Evolutionary conservation across 2,797 vertebrate species (phyloP).

Genomic region (Centroberyx gerrardi): DNA sequence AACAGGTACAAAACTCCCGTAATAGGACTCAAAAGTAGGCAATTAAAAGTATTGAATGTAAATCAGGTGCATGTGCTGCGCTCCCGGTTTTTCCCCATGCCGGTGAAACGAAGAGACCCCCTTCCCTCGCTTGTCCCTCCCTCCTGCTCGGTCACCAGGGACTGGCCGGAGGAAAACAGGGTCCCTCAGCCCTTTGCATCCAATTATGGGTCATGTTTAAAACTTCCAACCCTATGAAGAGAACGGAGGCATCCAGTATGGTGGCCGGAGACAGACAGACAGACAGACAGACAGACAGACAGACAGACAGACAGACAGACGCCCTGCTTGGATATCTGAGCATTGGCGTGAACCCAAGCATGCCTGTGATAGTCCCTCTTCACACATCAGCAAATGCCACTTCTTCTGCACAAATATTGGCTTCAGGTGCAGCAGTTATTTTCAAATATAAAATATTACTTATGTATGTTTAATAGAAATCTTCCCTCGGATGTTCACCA

Average conservation of each 20-base stretch:
- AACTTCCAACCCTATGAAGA: slow-evolving; percentile 63
- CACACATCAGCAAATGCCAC: slow-evolving; percentile 53
- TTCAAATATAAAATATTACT: slow-evolving; percentile 1
- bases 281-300: slow-evolving; percentile 56
- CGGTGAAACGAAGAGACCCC: slow-evolving; percentile 52
- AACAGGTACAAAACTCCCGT: slow-evolving; percentile 78
- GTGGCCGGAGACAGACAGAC: slow-evolving; percentile 48
- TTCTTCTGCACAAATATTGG: slow-evolving; percentile 44
- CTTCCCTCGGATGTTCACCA: not conserved
- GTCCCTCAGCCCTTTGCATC: slow-evolving; percentile 59
- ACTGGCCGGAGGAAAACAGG: slow-evolving; percentile 35
- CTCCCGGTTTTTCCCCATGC: slow-evolving; percentile 53
- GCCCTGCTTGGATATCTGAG: slow-evolving; percentile 60
- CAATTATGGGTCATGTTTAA: slow-evolving; percentile 74
- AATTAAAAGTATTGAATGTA: slow-evolving; percentile 83
- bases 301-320: slow-evolving; percentile 50
- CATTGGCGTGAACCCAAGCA: slow-evolving; percentile 68
- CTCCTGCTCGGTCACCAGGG: slow-evolving; percentile 60
- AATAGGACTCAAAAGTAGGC: slow-evolving; percentile 77
- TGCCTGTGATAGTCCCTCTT: slow-evolving; percentile 52
- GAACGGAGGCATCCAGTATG: slow-evolving; percentile 61
- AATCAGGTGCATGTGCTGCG: slow-evolving; percentile 70
- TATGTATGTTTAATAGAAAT: not conserved
- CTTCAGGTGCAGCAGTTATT: slow-evolving; percentile 36
- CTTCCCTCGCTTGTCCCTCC: not conserved